Evolutionary conservation across 1,140 invertebrate species (phyloP), one percentile per base, ranked within the genome.

Genomic region (Dendrolimus kikuchii): DNA sequence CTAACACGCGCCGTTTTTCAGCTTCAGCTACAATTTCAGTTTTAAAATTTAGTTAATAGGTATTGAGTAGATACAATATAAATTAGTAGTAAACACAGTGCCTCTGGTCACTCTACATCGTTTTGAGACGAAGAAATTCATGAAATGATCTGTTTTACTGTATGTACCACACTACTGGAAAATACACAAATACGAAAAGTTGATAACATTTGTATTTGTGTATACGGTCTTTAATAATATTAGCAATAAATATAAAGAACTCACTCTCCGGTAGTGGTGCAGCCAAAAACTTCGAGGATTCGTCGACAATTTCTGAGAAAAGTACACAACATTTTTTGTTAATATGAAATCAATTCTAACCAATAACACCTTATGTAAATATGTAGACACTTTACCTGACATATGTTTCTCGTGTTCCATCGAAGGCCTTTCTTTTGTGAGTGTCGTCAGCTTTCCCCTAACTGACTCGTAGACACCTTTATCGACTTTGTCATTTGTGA

Each of bases 191-290:
- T 23, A 3, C 23, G 23, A 23, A 23, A 23, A 23, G 23, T 23
- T 2, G 23, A 23, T 23, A 23, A 23, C 1, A 23, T 23, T n/a
- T n/a, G n/a, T 23, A 23, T 23, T 23, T 23, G 23, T 23, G 1
- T 23, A 23, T 23, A 23, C 23, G 3, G 23, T 23, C n/a, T 23
- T 23, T 23, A 23, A 1, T 23, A 23, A 23, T 23, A 23, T 23
- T 23, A 23, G 3, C 23, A 23, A 23, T 23, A 23, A 23, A 23
- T 23, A 23, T 23, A 23, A 1, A 23, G 23, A 8, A 63, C 76
- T 73, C 64, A 79, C 74, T 74, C 47, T 79, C 74, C 2, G 77
- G 77, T 7, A 69, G 49, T 9, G 76, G 74, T 7, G 57, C 42
- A 38, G 74, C 63, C 8, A 79, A 55, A 64, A 68, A 79, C 53